phyloP scores from a whole-genome alignment of 2,113 vertebrate genomes.

The Coregonus clupeaformis region DNA sequence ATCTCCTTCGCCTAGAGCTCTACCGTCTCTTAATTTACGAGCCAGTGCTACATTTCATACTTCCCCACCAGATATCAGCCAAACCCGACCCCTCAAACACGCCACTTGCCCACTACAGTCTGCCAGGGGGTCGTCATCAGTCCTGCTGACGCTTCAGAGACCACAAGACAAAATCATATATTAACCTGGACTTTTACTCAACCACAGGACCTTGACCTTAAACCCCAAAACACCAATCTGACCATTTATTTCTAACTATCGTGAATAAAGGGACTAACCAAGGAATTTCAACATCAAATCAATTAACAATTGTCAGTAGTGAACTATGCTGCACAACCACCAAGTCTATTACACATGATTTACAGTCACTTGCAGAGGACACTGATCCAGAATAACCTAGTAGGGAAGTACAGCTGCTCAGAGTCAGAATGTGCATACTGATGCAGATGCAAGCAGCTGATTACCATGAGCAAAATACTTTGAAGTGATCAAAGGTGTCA shows the following conservation, averaged over 20 bases:
- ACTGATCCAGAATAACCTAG: neutral
- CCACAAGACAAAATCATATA: neutral
- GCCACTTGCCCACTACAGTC: neutral
- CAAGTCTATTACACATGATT: neutral
- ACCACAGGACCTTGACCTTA: neutral
- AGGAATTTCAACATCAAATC: neutral
- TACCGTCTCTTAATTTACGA: slow-evolving; percentile 1
- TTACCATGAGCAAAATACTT: too few relatives aligned
- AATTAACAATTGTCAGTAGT: neutral
- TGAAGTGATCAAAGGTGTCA: too few relatives aligned
- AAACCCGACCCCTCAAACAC: neutral
- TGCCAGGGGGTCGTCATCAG: too few relatives aligned
- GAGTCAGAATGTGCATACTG: too few relatives aligned
- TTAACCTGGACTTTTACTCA: neutral
- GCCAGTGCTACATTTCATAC: slow-evolving; percentile 16
- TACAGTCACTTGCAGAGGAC: neutral
- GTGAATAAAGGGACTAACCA: too few relatives aligned
- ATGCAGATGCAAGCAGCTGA: too few relatives aligned
- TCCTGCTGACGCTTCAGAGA: too few relatives aligned
- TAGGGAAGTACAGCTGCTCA: too few relatives aligned
- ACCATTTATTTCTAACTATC: neutral
- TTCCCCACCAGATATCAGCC: slow-evolving; percentile 4
- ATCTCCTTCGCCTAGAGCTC: neutral
- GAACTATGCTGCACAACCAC: neutral
- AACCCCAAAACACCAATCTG: neutral